Percentiles rank a stretch among this genome's conserved stretches.
phyloP scores from a whole-genome alignment of 2,797 vertebrate species.

The Poeciliopsis presidionis region DNA sequence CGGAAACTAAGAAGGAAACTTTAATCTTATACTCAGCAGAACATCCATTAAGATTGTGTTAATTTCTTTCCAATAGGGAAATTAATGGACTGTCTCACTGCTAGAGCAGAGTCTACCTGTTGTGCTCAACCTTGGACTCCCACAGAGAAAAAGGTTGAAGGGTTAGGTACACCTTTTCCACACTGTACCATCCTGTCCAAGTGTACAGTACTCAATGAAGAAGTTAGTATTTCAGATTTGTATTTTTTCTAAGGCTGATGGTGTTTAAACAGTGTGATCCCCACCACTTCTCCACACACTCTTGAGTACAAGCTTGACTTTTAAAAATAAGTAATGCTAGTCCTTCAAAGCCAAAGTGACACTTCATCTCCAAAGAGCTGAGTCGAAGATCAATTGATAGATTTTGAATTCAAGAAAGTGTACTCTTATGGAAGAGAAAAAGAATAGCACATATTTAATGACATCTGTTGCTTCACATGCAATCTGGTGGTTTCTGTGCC shows the following conservation, averaged over 20 bases:
- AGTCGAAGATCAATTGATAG: background rate
- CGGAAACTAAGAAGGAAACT: background rate
- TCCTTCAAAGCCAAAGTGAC: background rate
- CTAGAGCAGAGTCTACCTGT: background rate
- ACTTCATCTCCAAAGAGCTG: background rate
- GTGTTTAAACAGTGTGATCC: background rate
- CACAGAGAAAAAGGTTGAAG: background rate
- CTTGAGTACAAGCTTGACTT: background rate
- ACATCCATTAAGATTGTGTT: background rate
- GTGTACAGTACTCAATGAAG: background rate
- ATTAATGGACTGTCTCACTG: background rate
- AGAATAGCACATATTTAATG: slow-evolving; percentile 1
- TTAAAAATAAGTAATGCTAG: background rate
- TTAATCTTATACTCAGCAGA: background rate
- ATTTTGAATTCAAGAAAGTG: background rate
- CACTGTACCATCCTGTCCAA: background rate
- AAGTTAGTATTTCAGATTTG: background rate
- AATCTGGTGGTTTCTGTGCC: background rate
- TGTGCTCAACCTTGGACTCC: background rate
- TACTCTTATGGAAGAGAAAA: background rate
- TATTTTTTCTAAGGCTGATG: background rate
- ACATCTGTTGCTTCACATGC: background rate
- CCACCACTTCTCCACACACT: background rate
- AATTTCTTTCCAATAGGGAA: background rate
- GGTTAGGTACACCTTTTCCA: background rate